Base-by-base conservation (phyloP, 2,113 vertebrate species). In the Sus scrofa region DNA sequence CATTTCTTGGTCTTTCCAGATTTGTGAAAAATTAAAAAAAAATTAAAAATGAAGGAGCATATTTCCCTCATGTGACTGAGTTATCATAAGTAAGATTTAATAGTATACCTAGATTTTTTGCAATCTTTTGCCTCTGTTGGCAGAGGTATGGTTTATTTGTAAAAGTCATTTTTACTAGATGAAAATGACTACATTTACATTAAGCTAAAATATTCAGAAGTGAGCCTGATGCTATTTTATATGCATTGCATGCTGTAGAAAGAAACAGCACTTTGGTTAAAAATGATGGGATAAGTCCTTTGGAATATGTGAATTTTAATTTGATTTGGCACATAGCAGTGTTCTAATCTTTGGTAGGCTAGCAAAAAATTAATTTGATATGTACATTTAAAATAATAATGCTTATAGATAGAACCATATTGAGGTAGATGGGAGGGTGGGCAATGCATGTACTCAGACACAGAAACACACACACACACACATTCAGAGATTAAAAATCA, bases 261-360 rank as follows among this genome's bases (percentile, higher is more conserved):
- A 94, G 60, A 94, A 94, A 84, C 77, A 84, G 15, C 81, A 96
- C 92, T 77, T 96, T 95, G 88, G 91, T n/a, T 96, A 85, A 87
- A 96, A 94, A 95, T 87, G 70, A 95, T 94, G 70, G 63, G 74
- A 85, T 34, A 87, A 97, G 27, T 44, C 65, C 85, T 96, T 96
- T 96, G 52, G 93, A 96, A 96, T 96, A 95, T 95, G 79, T 93
- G 93, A 92, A 68, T 75, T 92, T 85, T 94, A 95, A 96, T 96
- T 97, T 94, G 95, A 85, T 95, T 92, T 94, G 96, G 91, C 91
- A 97, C 30, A 75, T 92, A 97, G 71, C 96, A 92, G 52, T 96
- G 89, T 97, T 97, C 93, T 95, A 94, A 95, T 93, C 93, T 96
- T 97, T 85, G 82, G 84, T 95, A 81, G 60, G n/a, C 39, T 96